These are phyloP conservation scores for Agrochola lota DNA, from an alignment of 2,888 invertebrate species.

Conservation along the genomic window DNA sequence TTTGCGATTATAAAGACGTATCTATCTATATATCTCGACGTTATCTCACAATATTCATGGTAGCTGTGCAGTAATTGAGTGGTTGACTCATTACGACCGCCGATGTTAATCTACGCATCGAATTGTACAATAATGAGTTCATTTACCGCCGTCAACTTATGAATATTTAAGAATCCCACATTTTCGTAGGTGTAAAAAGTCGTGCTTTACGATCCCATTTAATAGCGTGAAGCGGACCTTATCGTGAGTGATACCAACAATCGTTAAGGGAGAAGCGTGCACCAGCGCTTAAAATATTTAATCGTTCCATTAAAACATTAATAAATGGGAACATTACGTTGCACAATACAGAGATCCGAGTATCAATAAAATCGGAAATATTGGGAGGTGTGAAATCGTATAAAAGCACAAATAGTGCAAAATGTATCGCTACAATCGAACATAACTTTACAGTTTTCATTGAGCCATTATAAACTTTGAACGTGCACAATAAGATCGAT, in stretches of 20 bases:
- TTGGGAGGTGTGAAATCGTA: conserved; percentile 78
- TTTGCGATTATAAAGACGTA: conserved; percentile 83
- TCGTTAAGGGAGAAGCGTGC: conserved; percentile 57
- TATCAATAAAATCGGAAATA: conserved; percentile 62
- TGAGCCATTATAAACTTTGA: conserved; percentile 64
- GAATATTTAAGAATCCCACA: conserved; percentile 82
- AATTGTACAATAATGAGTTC: conserved; percentile 84
- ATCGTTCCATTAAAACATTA: conserved; percentile 61
- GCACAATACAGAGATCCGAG: conserved; percentile 52
- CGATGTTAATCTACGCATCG: conserved; percentile 84
- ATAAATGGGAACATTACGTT: conserved; percentile 58
- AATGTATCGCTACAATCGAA: conserved; percentile 61
- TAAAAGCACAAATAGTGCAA: conserved; percentile 71
- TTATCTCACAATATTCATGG: conserved; percentile 73
- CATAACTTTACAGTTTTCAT: conserved; percentile 65
- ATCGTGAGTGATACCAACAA: conserved; percentile 65
- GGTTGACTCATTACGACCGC: conserved; percentile 78
- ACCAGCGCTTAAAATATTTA: conserved; percentile 56
- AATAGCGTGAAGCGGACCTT: conserved; percentile 74
- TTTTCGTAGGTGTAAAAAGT: conserved; percentile 76
- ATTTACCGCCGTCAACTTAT: conserved; percentile 83
- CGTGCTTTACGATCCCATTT: conserved; percentile 75
- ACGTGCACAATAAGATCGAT: conserved; percentile 48
- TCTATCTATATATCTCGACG: conserved; percentile 73
- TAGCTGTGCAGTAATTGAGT: conserved; percentile 80